phyloP scores from a whole-genome alignment of 2,888 invertebrate species.

The Polyploca ridens region DNA sequence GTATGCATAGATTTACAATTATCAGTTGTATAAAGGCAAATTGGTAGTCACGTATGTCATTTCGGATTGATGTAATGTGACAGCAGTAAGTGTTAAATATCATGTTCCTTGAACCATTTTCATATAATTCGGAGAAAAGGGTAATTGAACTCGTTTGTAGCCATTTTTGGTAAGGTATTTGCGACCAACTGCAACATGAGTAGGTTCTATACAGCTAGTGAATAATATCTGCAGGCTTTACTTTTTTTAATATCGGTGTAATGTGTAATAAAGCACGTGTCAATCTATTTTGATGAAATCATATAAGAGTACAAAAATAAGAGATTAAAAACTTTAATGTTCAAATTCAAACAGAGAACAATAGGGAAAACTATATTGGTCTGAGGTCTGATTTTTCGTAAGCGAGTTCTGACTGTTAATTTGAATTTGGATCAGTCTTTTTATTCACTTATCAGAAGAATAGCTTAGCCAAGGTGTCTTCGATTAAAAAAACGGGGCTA shows the following conservation, averaged over 20 bases:
- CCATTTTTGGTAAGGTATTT: conserved; percentile 3
- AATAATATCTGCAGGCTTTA: not conserved
- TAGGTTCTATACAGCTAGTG: not conserved
- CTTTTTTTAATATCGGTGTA: not conserved
- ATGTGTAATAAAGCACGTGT: not conserved
- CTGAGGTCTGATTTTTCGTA: too few species aligned
- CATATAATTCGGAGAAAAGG: not conserved
- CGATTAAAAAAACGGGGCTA: not conserved
- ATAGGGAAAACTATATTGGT: too few species aligned
- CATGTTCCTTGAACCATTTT: not conserved
- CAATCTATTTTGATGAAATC: too few species aligned
- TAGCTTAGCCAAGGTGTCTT: too few species aligned
- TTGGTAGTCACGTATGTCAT: not conserved
- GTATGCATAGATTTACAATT: not conserved
- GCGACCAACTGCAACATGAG: not conserved
- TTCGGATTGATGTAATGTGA: not conserved
- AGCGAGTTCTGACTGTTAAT: too few species aligned
- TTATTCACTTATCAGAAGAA: too few species aligned
- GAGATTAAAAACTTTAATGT: too few species aligned
- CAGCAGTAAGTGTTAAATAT: not conserved
- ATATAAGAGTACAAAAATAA: too few species aligned
- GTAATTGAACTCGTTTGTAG: conserved; percentile 7
- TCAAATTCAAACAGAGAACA: too few species aligned
- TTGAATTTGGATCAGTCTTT: too few species aligned
- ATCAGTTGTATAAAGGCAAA: not conserved